phyloP scores from a whole-genome alignment of 2,113 vertebrate genomes.

The Orthonyx spaldingii region DNA sequence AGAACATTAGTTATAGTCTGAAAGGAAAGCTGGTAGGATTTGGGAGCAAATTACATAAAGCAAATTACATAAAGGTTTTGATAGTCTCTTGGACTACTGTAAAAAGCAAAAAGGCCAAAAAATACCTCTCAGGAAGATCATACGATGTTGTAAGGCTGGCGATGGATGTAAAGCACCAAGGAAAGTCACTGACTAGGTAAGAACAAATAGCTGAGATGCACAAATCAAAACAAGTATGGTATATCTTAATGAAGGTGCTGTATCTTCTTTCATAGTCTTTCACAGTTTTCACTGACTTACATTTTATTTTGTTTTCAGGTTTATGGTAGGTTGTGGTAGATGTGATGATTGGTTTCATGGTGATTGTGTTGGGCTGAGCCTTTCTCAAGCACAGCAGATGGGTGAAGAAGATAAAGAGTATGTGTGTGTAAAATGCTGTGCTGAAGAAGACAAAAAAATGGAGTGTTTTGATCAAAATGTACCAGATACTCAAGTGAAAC shows the following conservation, averaged over 20 bases:
- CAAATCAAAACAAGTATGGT: background rate
- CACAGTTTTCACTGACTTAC: background rate
- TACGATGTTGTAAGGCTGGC: slow-evolving; percentile 66
- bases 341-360: slow-evolving; percentile 99
- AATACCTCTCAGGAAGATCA: background rate
- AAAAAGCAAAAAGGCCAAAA: background rate
- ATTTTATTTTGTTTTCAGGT: slow-evolving; percentile 71
- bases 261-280: background rate
- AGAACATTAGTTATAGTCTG: background rate
- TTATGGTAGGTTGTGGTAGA: slow-evolving; percentile 97
- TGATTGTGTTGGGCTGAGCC: slow-evolving; percentile 93
- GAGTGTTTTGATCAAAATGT: slow-evolving; percentile 65
- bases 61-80: background rate
- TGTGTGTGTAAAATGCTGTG: slow-evolving; percentile 93
- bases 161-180: slow-evolving; percentile 49
- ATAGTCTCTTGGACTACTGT: slow-evolving; percentile 2
- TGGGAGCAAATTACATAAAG: background rate
- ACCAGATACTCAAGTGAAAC: slow-evolving; percentile 68
- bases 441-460: slow-evolving; percentile 85
- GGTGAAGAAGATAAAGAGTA: slow-evolving; percentile 96
- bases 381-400: slow-evolving; percentile 92
- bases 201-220: background rate
- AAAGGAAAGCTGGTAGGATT: background rate
- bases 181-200: background rate
- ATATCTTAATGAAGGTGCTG: background rate